Evolutionary conservation across 2,113 vertebrate genomes (phyloP).

Genomic region (Pholis gunnellus): DNA sequence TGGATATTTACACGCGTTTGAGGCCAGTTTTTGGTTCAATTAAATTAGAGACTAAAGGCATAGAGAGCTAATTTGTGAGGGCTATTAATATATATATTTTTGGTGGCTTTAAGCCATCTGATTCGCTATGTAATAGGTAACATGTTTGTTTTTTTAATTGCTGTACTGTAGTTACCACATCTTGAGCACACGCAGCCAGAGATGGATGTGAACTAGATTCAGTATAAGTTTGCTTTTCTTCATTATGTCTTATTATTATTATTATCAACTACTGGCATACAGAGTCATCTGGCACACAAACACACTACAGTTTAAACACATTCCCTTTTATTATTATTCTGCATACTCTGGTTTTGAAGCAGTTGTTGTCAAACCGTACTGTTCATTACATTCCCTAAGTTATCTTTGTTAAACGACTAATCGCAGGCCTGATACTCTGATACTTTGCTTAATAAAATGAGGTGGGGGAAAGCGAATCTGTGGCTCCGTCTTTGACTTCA

Average conservation of each 20-base stretch:
- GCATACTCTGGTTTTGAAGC: constrained; percentile 34
- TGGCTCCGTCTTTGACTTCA: constrained; percentile 8
- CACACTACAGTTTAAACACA: constrained; percentile 33
- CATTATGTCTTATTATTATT: constrained; percentile 44
- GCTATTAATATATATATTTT: constrained; percentile 29
- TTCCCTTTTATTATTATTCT: background rate
- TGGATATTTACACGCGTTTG: constrained; percentile 14
- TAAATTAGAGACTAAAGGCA: constrained; percentile 18
- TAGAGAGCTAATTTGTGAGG: constrained; percentile 46
- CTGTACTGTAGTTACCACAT: constrained; percentile 35
- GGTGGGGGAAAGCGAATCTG: constrained; percentile 43
- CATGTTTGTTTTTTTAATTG: constrained; percentile 28
- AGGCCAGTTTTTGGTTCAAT: constrained; percentile 38
- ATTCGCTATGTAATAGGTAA: constrained; percentile 32
- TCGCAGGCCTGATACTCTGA: constrained; percentile 62
- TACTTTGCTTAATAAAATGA: constrained; percentile 82
- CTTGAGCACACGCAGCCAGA: constrained; percentile 23
- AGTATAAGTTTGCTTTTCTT: constrained; percentile 32
- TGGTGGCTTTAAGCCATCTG: constrained; percentile 23
- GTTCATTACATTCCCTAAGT: constrained; percentile 59
- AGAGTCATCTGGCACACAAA: constrained; percentile 27
- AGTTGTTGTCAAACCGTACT: constrained; percentile 44
- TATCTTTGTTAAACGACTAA: constrained; percentile 69
- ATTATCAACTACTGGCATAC: constrained; percentile 35
- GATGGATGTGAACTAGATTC: constrained; percentile 31